Percentiles rank a stretch among this genome's conserved stretches.
phyloP scores from a whole-genome alignment of 2,888 invertebrate species.

The Pandemis cinnamomeana region DNA sequence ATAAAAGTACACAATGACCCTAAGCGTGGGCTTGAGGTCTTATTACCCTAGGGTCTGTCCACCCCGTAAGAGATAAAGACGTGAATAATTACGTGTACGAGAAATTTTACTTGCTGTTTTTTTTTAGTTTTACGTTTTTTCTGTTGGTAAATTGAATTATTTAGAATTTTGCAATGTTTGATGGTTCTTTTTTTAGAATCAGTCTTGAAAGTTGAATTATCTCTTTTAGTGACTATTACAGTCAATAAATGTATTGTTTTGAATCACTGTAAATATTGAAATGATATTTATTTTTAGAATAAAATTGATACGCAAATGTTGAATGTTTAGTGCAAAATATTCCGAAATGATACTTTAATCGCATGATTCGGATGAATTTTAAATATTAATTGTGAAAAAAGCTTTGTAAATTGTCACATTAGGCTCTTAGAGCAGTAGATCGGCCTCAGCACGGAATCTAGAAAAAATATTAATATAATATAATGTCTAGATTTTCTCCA shows the following conservation, averaged over 20 bases:
- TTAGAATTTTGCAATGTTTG: too few species aligned
- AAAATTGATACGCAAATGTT: neutral
- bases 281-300: neutral
- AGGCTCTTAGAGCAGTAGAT: conserved; percentile 6
- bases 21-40: too few species aligned
- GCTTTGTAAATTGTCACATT: neutral
- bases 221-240: too few species aligned
- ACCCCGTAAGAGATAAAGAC: too few species aligned
- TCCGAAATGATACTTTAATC: neutral
- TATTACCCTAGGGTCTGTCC: too few species aligned
- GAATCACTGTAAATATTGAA: neutral
- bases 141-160: too few species aligned
- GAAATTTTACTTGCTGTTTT: too few species aligned
- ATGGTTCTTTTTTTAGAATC: too few species aligned
- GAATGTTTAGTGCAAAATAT: neutral
- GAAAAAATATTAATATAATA: neutral
- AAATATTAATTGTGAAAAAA: neutral
- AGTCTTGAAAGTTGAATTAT: too few species aligned
- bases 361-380: neutral
- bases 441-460: conserved; percentile 1
- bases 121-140: too few species aligned
- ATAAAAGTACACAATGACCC: too few species aligned
- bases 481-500: neutral
- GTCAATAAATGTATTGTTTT: neutral
- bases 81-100: too few species aligned